Base-by-base conservation (phyloP, 2,113 vertebrate genomes). In the Neolamprologus falcicula region DNA sequence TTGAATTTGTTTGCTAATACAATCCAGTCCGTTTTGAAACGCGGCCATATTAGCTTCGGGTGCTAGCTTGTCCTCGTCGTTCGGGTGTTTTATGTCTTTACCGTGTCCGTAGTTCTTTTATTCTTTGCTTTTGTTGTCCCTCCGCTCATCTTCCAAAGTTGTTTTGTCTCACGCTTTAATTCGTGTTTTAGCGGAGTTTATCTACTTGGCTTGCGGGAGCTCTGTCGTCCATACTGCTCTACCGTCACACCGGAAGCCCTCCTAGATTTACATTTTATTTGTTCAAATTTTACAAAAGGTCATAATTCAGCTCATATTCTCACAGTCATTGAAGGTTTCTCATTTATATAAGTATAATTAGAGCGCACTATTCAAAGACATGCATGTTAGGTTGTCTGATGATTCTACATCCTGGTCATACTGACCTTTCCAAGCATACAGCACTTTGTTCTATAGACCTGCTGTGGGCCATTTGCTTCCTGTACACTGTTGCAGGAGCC, bases 401-500 rank as follows among this genome's bases (percentile, higher is more conserved):
- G 52, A 53, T 53, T 10, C 50, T 53, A 53, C 19, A 53, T 53
- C 19, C 17, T 52, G 50, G 50, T 52, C 50, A 52, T 10, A 53
- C 52, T 53, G 52, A 2, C 19, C 52, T 5, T n/a, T 53, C 19
- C 52, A 53, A 53, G 52, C n/a, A 53, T 53, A 0, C 52, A 21
- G 3, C 52, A 54, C 52, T 54, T 53, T 53, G 8, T 52, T 52
- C 17, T 5, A 52, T 52, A 52, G 17, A n/a, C 50, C 4, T 45
- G 45, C 45, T 47, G 0, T 0, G 2, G 7, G 45, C 45, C 45
- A 47, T 47, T 47, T 47, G 14, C 0, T 47, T 47, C 45, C 45
- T 47, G 45, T 7, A 47, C 45, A 47, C 45, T 47, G 45, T 47
- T 47, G 2, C 50, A 53, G 50, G 1, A 5, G 50, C 50, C 7